These are phyloP conservation scores for Xestia ashworthii DNA, from an alignment of 2,888 invertebrate genomes.

Conservation along the genomic window DNA sequence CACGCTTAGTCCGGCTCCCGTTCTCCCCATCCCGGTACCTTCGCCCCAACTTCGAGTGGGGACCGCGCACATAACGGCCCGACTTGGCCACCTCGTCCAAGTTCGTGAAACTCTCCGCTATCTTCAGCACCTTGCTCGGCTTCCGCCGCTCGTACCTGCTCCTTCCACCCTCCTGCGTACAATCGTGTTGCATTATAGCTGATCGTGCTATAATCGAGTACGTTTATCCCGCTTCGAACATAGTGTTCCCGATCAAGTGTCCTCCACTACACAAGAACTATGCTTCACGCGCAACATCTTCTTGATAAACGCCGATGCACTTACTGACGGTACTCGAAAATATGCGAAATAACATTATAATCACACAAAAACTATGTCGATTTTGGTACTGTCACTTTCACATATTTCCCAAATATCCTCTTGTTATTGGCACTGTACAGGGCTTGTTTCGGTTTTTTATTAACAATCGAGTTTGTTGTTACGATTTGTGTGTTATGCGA, in stretches of 20 bases:
- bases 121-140: constrained; percentile 89
- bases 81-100: constrained; percentile 88
- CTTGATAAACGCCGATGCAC: constrained; percentile 74
- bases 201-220: constrained; percentile 73
- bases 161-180: constrained; percentile 80
- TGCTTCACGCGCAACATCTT: constrained; percentile 79
- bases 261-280: constrained; percentile 77
- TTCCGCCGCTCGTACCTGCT: constrained; percentile 87
- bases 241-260: constrained; percentile 82
- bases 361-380: constrained; percentile 83
- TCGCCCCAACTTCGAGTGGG: constrained; percentile 84
- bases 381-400: constrained; percentile 87
- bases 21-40: constrained; percentile 81
- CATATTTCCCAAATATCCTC: constrained; percentile 77
- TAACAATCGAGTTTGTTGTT: constrained; percentile 74
- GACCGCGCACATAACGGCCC: constrained; percentile 86
- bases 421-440: constrained; percentile 73
- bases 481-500: constrained; percentile 77
- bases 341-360: constrained; percentile 85
- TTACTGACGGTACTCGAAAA: constrained; percentile 83
- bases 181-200: constrained; percentile 90
- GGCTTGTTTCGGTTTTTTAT: constrained; percentile 69
- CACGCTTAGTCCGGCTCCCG: constrained; percentile 79
- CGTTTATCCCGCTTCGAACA: constrained; percentile 88
- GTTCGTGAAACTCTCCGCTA: constrained; percentile 90